Evolutionary conservation across 2,113 vertebrate genomes (phyloP).

Genomic region (Psilopogon haemacephalus): DNA sequence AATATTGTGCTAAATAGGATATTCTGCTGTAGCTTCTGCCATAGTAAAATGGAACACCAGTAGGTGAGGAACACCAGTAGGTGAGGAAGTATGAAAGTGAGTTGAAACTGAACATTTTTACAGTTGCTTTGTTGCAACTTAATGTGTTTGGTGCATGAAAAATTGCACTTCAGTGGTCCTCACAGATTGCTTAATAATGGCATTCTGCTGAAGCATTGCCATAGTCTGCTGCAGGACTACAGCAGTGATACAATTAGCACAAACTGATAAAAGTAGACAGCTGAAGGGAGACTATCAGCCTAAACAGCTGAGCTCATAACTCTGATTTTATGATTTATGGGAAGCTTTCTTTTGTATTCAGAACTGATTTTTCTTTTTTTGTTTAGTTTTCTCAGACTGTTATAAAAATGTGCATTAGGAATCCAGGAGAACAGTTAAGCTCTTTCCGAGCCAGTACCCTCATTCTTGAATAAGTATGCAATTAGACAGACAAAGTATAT

Average conservation of each 20-base stretch:
- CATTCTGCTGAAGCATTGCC: not conserved
- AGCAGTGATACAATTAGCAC: not conserved
- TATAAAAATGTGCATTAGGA: slow-evolving; percentile 53
- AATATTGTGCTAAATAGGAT: not conserved
- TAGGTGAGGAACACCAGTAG: not conserved
- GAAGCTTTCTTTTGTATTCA: not conserved
- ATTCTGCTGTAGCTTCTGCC: not conserved
- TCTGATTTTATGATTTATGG: not conserved
- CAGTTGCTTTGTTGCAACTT: not conserved
- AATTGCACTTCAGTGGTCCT: not conserved
- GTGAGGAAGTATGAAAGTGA: not conserved
- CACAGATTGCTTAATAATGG: not conserved
- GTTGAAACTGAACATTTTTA: not conserved
- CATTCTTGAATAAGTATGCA: slow-evolving; percentile 62
- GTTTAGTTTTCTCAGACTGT: slow-evolving; percentile 53
- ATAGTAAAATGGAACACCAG: not conserved
- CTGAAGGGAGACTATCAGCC: not conserved
- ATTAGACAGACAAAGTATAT: slow-evolving; percentile 21
- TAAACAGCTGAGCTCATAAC: not conserved
- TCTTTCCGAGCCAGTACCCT: not conserved
- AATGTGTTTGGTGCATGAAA: not conserved
- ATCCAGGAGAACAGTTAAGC: slow-evolving; percentile 31
- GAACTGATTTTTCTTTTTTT: slow-evolving; percentile 7
- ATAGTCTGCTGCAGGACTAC: not conserved
- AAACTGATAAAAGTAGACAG: not conserved